Evolutionary conservation across 2,113 vertebrate genomes (phyloP).

Genomic region (Gavialis gangeticus): DNA sequence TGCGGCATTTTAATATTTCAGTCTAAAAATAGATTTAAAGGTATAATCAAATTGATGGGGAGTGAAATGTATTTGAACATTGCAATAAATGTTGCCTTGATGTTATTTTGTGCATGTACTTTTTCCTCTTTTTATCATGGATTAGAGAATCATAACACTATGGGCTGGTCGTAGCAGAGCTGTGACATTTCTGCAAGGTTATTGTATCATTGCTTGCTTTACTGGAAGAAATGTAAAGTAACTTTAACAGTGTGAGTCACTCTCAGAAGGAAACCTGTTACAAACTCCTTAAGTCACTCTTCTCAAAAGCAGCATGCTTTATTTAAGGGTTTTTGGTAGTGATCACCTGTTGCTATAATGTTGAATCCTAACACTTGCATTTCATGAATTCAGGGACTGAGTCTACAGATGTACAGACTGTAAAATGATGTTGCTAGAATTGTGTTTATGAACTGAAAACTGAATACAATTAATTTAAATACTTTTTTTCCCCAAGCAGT

Average conservation of each 20-base stretch:
- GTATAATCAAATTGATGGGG: background rate
- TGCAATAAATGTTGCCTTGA: background rate
- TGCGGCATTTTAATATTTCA: background rate
- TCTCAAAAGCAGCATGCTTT: background rate
- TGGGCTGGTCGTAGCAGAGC: background rate
- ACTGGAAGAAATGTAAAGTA: background rate
- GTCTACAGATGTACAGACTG: background rate
- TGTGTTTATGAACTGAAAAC: background rate
- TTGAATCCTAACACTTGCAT: background rate
- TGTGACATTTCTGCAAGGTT: background rate
- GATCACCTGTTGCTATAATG: background rate
- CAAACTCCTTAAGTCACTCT: background rate
- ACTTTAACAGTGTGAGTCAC: background rate
- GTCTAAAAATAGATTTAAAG: background rate
- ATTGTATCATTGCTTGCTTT: background rate
- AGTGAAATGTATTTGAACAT: background rate
- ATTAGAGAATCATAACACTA: background rate
- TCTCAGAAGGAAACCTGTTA: background rate
- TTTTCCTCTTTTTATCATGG: background rate
- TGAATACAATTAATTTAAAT: background rate
- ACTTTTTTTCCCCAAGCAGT: background rate
- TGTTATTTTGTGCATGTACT: slow-evolving; percentile 1
- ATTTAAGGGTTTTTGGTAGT: background rate
- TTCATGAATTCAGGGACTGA: background rate
- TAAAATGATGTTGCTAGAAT: background rate